A percentile compares a stretch with the other conserved stretches of the same genome.
phyloP scores from a whole-genome alignment of 2,888 invertebrate species.

The Tubiluchus corallicola region DNA sequence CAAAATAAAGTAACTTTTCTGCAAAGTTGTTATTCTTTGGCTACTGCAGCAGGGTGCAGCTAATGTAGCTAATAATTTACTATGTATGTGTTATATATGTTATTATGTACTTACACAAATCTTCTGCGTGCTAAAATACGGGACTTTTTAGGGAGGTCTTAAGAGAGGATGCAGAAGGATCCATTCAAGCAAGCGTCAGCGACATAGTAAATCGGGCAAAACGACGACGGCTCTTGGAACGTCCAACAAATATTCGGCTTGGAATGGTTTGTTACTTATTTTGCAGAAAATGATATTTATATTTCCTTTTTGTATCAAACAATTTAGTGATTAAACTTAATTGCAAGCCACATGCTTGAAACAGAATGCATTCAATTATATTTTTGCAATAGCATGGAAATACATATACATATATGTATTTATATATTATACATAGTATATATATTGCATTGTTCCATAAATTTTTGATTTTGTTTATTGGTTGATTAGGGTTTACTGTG shows the following conservation, averaged over 20 bases:
- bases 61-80: too few relatives aligned
- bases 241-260: slow-evolving; percentile 49
- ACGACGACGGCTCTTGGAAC: slow-evolving; percentile 34
- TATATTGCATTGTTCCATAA: too few relatives aligned
- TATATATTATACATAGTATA: too few relatives aligned
- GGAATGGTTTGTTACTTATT: slow-evolving; percentile 45
- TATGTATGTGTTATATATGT: too few relatives aligned
- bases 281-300: slow-evolving; percentile 1
- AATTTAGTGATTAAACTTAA: neutral
- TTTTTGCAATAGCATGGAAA: too few relatives aligned
- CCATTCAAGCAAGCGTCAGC: slow-evolving; percentile 70
- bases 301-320: neutral
- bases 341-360: neutral
- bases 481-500: too few relatives aligned
- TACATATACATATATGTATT: too few relatives aligned
- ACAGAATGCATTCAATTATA: neutral
- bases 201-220: slow-evolving; percentile 79
- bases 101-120: too few relatives aligned
- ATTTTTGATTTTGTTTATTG: too few relatives aligned
- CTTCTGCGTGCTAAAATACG: neutral
- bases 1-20: too few relatives aligned
- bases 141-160: slow-evolving; percentile 49
- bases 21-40: too few relatives aligned
- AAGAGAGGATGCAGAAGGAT: slow-evolving; percentile 83
- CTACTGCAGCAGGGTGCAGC: too few relatives aligned